Conservation (phyloP, 2,113 vertebrate genomes). For the Petaurus breviceps region DNA sequence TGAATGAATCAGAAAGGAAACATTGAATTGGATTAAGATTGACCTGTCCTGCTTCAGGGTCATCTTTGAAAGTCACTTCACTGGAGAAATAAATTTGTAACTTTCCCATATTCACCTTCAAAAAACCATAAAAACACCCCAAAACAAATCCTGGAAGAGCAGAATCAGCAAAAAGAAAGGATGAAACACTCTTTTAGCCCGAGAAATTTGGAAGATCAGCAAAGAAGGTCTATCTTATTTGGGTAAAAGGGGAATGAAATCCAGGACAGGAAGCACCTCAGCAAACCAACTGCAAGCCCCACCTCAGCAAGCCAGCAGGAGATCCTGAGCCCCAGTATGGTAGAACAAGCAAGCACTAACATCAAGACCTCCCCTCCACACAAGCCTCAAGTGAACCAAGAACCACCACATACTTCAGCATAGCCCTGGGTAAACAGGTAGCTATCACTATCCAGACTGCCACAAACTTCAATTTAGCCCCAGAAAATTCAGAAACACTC, state of each 20-base stretch:
- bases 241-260: neutral
- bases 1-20: neutral
- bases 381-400: no score
- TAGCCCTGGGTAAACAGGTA: no score
- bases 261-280: no score
- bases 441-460: no score
- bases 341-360: no score
- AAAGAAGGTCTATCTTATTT: neutral
- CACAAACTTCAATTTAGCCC: no score
- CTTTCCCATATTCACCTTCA: neutral
- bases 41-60: neutral
- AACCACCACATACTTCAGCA: no score
- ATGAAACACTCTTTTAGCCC: neutral
- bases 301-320: no score
- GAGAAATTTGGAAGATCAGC: neutral
- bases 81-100: neutral
- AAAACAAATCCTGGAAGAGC: neutral
- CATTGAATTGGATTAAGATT: neutral
- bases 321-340: no score
- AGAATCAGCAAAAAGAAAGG: neutral
- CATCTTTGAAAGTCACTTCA: neutral
- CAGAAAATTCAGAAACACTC: no score
- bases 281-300: no score
- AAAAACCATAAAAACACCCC: neutral
- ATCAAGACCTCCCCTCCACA: no score